Base-by-base conservation (phyloP, 2,113 vertebrate genomes). In the Myrmecophaga tridactyla region DNA sequence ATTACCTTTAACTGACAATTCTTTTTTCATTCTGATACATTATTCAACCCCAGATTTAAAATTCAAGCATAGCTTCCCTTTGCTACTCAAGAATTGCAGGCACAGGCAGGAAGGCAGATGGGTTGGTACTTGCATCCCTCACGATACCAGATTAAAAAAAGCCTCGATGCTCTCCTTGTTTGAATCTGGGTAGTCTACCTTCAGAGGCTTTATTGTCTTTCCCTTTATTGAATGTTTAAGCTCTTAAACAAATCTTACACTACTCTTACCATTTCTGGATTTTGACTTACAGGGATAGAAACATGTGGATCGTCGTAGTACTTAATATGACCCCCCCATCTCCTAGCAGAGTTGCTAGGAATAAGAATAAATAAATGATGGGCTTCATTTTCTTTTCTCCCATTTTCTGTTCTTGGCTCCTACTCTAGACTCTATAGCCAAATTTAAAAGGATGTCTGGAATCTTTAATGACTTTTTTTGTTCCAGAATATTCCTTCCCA, bases 1-100 rank as follows among this genome's bases (percentile, higher is more conserved):
- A 56, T 18, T 56, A 20, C 53, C 53, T 56, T 56, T 56, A 56
- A 56, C 7, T 72, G 41, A n/a, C 46, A 82, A 51, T 4, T 7
- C 36, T 76, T 65, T 87, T 56, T 81, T 36, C 13, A 41, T 7
- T 72, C n/a, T 43, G 12, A 46, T 63, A 25, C 75, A 53, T 85
- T 89, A 73, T 86, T 95, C 41, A 85, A 43, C 48, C 27, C n/a
- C 89, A 69, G 43, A 41, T 84, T 86, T 85, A 90, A 96, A 67
- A 34, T 63, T 62, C 51, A 72, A 56, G 14, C 67, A 10, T 56
- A 75, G 12, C 43, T 75, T 86, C 36, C 25, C 14, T 46, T 75
- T 70, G 51, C 34, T 73, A 21, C 13, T 56, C 31, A 78, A 73
- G 69, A 81, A 72, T 41, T 58, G 13, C 14, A 34, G 53, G 63